Base-by-base conservation (phyloP, 2,888 invertebrate genomes). In the Dioctria rufipes region DNA sequence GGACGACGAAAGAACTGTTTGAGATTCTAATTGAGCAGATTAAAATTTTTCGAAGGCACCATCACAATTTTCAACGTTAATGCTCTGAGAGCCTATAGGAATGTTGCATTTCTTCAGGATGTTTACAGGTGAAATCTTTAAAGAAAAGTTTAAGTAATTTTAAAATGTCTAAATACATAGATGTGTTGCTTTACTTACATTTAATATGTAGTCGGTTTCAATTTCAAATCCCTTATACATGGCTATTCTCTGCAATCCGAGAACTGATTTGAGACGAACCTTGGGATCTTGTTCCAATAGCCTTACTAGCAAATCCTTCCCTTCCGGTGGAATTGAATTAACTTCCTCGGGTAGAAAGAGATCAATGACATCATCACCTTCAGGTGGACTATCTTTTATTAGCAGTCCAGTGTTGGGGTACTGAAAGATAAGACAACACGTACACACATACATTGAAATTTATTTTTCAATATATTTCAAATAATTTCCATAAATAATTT, bases 211-310 rank as follows among this genome's bases (percentile, higher is more conserved):
- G 73, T 86, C 83, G 3, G 85, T 75, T 37, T 86, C 85, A 77
- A 88, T 83, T 78, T 86, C 86, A 37, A 86, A 88, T 65, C 86
- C 84, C 82, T 86, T 86, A 80, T 85, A 88, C 65, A 88, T 83
- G 58, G 88, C 87, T 43, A 88, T 88, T 80, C 85, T 85, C 81
- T 87, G 87, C 67, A 88, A 83, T 3, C 85, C 83, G 83, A 88
- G 83, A 5, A 88, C 85, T 5, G 88, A 87, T 65, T 86, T 87
- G 58, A 88, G 83, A 4, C 88, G 86, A 54, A 85, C 84, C 13
- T 84, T 85, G 9, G 86, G 85, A 81, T 87, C 85, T 0, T 85
- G 61, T 65, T 85, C 85, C 49, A 88, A 80, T 0, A 88, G 84
- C 42, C 87, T 85, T 13, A 84, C 79, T 3, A 88, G 73, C 37